Base-by-base conservation (phyloP, 2,888 invertebrate genomes). In the Periphyllus acericola region DNA sequence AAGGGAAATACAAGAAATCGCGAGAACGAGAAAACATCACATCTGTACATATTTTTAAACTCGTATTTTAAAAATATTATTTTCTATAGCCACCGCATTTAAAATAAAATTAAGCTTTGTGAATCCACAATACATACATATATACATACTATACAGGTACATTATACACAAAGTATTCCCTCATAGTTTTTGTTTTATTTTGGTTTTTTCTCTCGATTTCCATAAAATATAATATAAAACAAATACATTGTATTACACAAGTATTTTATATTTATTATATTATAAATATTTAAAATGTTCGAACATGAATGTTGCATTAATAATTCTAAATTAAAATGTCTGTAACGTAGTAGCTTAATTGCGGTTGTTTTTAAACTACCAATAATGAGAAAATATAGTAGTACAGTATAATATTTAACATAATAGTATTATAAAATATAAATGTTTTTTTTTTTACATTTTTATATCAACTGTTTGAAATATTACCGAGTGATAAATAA, bases 331-430 rank as follows among this genome's bases (percentile, higher is more conserved):
- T 68, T 66, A 80, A 19, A n/a, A 60, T 34, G 32, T 52, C 9
- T 66, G n/a, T 40, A 80, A 40, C 66, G 21, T 29, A 40, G 36
- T 36, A 40, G 21, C 40, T 40, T 68, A 81, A 81, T 81, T 40
- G 66, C 11, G 66, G 80, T 40, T 40, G 40, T 40, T 36, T 66
- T 29, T 36, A 66, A 29, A n/a, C 25, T 25, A 40, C 36, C 66
- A 19, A 68, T 81, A 81, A 81, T 66, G 21, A 68, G 29, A 80
- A 81, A 81, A 81, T 81, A 40, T 81, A 68, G 29, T 66, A 36
- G n/a, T 80, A 36, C 36, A 40, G 34, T 40, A 81, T 66, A 79
- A 25, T 68, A 68, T 81, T 4, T 29, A 32, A 32, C 34, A 25
- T 34, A 29, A 71, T 17, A 60, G 21, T 25, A 25, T 60, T 60